Percentiles rank a stretch among this genome's conserved stretches.
phyloP scores from a whole-genome alignment of 2,888 invertebrate species.

The Cantharis lateralis region DNA sequence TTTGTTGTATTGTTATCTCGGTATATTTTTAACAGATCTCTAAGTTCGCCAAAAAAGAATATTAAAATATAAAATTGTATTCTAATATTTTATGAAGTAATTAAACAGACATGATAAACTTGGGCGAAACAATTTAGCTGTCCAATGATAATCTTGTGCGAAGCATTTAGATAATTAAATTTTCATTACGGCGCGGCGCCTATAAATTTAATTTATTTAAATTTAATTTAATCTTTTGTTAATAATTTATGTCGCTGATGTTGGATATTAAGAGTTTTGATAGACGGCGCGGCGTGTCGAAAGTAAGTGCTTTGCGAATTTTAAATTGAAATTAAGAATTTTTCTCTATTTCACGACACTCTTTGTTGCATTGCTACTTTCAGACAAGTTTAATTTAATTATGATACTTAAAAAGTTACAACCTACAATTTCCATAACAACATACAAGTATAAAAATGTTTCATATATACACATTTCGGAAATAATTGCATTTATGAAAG shows the following conservation, averaged over 20 bases:
- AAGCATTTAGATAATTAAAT: background rate
- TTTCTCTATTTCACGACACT: background rate
- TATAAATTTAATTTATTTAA: background rate
- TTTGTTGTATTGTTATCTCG: background rate
- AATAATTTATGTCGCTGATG: background rate
- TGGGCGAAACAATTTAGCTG: background rate
- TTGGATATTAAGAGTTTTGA: background rate
- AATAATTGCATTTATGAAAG: too few species aligned
- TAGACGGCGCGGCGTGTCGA: background rate
- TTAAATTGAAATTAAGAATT: background rate
- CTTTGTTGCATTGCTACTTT: background rate
- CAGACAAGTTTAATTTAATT: background rate
- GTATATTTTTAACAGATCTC: background rate
- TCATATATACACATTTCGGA: too few species aligned
- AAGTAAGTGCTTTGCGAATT: background rate
- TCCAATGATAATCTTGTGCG: background rate
- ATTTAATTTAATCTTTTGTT: background rate
- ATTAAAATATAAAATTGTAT: background rate
- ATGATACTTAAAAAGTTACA: background rate
- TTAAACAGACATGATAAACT: background rate
- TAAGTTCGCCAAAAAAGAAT: background rate
- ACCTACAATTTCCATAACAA: too few species aligned
- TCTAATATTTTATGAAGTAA: background rate
- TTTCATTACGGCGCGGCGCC: background rate
- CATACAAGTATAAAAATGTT: too few species aligned